A percentile compares a stretch with the other conserved stretches of the same genome.
These are phyloP conservation scores for Notarius lentiginosus DNA, from an alignment of 2,113 vertebrate genomes.

Conservation along the genomic window DNA sequence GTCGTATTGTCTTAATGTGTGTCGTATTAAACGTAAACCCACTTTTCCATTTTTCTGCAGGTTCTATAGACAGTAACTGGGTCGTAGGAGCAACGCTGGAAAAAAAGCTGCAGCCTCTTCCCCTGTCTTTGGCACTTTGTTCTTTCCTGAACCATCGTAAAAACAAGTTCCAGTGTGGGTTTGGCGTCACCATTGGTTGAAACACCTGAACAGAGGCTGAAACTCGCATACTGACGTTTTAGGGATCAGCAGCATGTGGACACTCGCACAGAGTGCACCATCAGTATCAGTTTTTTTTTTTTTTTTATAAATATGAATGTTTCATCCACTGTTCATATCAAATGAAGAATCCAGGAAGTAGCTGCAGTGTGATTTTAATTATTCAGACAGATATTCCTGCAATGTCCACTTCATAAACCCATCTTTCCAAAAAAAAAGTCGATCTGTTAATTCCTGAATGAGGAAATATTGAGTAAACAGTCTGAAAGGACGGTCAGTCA, in stretches of 20 bases:
- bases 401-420: not conserved
- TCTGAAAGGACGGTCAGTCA: not conserved
- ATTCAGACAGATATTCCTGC: not conserved
- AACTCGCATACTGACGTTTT: not conserved
- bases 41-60: constrained; percentile 57
- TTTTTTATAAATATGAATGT: not conserved
- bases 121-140: constrained; percentile 82
- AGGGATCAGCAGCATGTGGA: not conserved
- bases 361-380: not conserved
- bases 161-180: constrained; percentile 89
- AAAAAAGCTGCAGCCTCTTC: constrained; percentile 83
- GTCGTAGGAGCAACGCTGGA: constrained; percentile 83
- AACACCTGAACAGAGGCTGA: not conserved
- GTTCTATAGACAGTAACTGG: constrained; percentile 87
- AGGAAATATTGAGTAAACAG: not conserved
- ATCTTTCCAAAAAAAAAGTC: not conserved
- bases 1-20: not conserved
- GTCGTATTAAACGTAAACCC: not conserved
- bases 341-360: not conserved
- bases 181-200: constrained; percentile 84
- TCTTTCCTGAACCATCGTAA: constrained; percentile 88
- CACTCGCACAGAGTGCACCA: constrained; percentile 4
- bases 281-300: not conserved
- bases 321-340: not conserved
- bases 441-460: not conserved